A percentile compares a stretch with the other conserved stretches of the same genome.
These are phyloP conservation scores for Pimpla rufipes DNA, from an alignment of 2,888 invertebrate species.

Conservation along the genomic window DNA sequence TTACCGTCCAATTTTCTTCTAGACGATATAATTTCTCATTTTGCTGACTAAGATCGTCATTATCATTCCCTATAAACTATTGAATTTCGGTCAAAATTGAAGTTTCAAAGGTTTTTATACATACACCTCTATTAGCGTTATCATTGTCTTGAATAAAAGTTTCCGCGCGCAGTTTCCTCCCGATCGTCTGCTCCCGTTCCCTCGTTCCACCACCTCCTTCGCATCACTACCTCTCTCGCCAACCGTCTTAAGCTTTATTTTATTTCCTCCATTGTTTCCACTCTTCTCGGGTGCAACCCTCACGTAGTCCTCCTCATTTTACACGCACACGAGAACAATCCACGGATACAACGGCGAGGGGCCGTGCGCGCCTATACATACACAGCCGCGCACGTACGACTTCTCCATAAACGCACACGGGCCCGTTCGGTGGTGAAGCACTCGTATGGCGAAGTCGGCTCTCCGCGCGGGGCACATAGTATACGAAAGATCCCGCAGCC, in stretches of 20 bases:
- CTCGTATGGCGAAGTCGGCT: conserved; percentile 19
- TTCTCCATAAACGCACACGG: conserved; percentile 62
- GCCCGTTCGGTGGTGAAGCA: not conserved
- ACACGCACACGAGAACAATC: conserved; percentile 73
- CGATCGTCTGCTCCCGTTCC: conserved; percentile 53
- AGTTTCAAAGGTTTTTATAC: not conserved
- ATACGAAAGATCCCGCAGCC: conserved; percentile 29
- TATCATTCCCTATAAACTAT: conserved; percentile 1
- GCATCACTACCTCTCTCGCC: conserved; percentile 65
- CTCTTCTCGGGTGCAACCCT: conserved; percentile 77
- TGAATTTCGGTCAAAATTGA: not conserved
- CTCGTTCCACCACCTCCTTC: conserved; percentile 54
- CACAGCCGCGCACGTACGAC: conserved; percentile 47
- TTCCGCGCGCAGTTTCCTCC: conserved; percentile 66
- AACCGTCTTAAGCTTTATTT: conserved; percentile 80
- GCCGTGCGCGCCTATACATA: conserved; percentile 18
- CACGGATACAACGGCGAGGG: conserved; percentile 45
- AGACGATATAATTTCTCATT: no score
- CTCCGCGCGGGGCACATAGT: conserved; percentile 24
- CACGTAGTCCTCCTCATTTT: conserved; percentile 81
- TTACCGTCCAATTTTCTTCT: no score
- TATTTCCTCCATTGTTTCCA: conserved; percentile 83
- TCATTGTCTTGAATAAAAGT: conserved; percentile 75
- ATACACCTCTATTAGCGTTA: conserved; percentile 41
- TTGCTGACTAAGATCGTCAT: no score